phyloP scores from a whole-genome alignment of 92 coral and sea anemone species.

The Scolanthus callimorphus region DNA sequence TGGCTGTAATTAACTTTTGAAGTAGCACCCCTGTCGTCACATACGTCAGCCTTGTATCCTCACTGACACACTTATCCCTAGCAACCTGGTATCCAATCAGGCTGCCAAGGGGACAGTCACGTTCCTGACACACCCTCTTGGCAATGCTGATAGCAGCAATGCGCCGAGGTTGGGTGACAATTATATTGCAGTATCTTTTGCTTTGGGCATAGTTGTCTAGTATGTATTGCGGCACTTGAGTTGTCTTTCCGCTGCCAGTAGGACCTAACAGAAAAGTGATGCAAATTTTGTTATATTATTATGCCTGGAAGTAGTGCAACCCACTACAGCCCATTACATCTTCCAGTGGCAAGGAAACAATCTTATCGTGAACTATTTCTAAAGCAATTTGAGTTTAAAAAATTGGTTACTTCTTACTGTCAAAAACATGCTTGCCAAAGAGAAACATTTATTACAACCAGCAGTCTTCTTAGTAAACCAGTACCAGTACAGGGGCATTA shows the following conservation, averaged over 20 bases:
- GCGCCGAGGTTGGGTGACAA: constrained; percentile 95
- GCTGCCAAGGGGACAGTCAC: constrained; percentile 84
- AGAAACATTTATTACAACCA: too few species aligned
- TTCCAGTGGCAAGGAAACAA: too few species aligned
- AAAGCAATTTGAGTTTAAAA: too few species aligned
- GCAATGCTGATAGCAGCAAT: constrained; percentile 98
- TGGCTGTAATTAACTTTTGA: constrained; percentile 77
- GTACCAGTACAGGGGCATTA: too few species aligned
- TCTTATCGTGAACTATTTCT: too few species aligned
- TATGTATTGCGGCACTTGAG: constrained; percentile 96
- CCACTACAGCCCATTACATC: too few species aligned
- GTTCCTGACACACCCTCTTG: constrained; percentile 92
- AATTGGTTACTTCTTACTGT: too few species aligned
- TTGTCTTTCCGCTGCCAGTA: constrained; percentile 97
- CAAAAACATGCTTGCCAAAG: too few species aligned
- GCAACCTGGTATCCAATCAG: constrained; percentile 96
- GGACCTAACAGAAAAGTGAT: constrained; percentile 52
- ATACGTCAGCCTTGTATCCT: constrained; percentile 86
- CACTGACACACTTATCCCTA: constrained; percentile 77
- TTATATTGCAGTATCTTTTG: constrained; percentile 81
- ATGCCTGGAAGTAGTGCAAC: too few species aligned
- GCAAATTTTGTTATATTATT: too few species aligned
- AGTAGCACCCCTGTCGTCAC: constrained; percentile 92
- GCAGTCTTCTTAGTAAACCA: too few species aligned
- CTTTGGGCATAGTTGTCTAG: constrained; percentile 88